Evolutionary conservation across 2,888 invertebrate genomes (phyloP).

Genomic region (Eristalinus aeneus): DNA sequence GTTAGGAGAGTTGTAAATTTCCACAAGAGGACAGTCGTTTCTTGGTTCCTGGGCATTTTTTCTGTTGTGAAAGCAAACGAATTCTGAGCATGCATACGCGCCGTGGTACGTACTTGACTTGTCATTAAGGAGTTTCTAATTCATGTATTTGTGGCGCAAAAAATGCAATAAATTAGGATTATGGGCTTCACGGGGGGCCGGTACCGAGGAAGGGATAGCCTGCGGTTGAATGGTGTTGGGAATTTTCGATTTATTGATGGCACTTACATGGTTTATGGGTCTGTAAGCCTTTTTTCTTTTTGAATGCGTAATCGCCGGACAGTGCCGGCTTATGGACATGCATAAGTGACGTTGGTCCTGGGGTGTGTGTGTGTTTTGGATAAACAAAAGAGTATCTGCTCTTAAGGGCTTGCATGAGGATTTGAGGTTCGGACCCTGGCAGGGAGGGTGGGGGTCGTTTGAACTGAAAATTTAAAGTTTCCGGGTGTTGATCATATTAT

Average conservation of each 20-base stretch:
- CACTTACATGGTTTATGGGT: neutral
- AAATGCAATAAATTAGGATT: constrained; percentile 37
- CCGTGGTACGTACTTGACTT: constrained; percentile 30
- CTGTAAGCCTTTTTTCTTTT: neutral
- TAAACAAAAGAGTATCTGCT: too few species aligned
- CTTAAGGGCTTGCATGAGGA: too few species aligned
- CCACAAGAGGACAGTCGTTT: constrained; percentile 33
- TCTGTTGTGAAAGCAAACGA: neutral
- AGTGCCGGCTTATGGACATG: neutral
- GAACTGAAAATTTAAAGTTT: too few species aligned
- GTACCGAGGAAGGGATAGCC: neutral
- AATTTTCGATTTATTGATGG: neutral
- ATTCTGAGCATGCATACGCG: neutral
- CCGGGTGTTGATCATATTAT: too few species aligned
- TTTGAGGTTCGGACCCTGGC: too few species aligned
- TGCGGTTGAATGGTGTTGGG: neutral
- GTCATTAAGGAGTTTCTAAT: constrained; percentile 46
- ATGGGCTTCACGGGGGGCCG: constrained; percentile 1
- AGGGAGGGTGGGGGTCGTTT: too few species aligned
- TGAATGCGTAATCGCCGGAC: neutral
- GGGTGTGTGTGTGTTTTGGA: neutral
- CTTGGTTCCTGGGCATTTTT: neutral
- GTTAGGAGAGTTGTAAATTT: constrained; percentile 61
- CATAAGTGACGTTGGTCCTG: neutral
- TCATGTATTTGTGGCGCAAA: constrained; percentile 32